A percentile compares a stretch with the other conserved stretches of the same genome.
Evolutionary conservation across 2,888 invertebrate genomes (phyloP).

Genomic region (Liopterus haemorrhoidalis): DNA sequence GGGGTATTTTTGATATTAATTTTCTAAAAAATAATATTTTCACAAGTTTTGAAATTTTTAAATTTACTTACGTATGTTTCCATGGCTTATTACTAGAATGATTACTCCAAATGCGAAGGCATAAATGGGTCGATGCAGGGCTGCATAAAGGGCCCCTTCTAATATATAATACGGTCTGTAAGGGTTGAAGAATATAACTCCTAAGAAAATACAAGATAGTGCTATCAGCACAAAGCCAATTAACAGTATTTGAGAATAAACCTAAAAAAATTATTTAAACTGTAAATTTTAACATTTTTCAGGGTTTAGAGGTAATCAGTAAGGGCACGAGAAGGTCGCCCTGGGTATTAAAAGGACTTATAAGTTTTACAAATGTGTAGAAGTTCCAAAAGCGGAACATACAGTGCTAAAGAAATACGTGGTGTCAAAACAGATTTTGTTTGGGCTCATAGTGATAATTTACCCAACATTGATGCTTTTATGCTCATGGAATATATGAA

Average conservation of each 20-base stretch:
- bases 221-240: constrained; percentile 45
- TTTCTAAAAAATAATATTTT: too few relatives aligned
- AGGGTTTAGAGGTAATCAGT: too few relatives aligned
- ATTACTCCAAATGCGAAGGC: constrained; percentile 48
- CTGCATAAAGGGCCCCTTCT: constrained; percentile 53
- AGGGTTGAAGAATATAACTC: constrained; percentile 49
- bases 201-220: constrained; percentile 47
- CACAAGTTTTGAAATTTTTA: too few relatives aligned
- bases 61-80: constrained; percentile 34
- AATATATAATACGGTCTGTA: constrained; percentile 47
- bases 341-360: background rate
- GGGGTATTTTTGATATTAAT: constrained; percentile 18
- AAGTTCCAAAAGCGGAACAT: too few relatives aligned
- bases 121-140: constrained; percentile 53
- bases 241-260: constrained; percentile 21
- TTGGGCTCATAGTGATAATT: too few relatives aligned
- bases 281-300: too few relatives aligned
- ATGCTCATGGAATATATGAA: too few relatives aligned
- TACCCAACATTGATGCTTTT: too few relatives aligned
- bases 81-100: constrained; percentile 50
- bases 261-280: constrained; percentile 3
- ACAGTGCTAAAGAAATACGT: too few relatives aligned
- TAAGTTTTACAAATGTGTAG: too few relatives aligned
- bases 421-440: too few relatives aligned
- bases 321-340: too few relatives aligned